These are phyloP conservation scores for Folsomia manolachei DNA, from an alignment of 2,888 invertebrate genomes.

Conservation along the genomic window DNA sequence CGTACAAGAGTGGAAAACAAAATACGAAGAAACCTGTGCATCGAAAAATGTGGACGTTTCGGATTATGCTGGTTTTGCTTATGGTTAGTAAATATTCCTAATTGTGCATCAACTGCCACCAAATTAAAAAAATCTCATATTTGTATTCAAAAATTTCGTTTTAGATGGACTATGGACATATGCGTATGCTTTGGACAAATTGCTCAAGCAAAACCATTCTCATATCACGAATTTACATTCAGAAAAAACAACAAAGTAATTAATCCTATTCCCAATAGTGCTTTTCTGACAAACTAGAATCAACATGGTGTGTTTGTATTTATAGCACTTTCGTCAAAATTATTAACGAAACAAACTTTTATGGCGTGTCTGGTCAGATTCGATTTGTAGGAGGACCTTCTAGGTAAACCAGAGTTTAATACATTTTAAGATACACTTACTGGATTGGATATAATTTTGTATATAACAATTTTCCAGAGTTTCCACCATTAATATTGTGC, in stretches of 20 bases:
- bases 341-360: slow-evolving; percentile 66
- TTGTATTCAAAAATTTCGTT: too few relatives aligned
- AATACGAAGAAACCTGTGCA: slow-evolving; percentile 54
- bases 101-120: too few relatives aligned
- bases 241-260: slow-evolving; percentile 57
- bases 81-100: slow-evolving; percentile 53
- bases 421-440: not conserved
- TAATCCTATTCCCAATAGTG: not conserved
- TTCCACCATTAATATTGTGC: slow-evolving; percentile 62
- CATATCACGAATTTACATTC: slow-evolving; percentile 61
- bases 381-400: slow-evolving; percentile 69
- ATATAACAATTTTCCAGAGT: slow-evolving; percentile 49
- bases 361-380: slow-evolving; percentile 71
- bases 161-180: slow-evolving; percentile 80
- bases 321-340: slow-evolving; percentile 59
- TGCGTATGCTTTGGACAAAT: slow-evolving; percentile 66
- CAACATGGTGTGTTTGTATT: too few relatives aligned
- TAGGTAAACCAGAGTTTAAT: too few relatives aligned
- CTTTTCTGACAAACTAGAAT: not conserved
- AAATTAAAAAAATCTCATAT: too few relatives aligned
- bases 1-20: slow-evolving; percentile 63
- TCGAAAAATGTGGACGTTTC: slow-evolving; percentile 29
- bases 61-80: slow-evolving; percentile 57
- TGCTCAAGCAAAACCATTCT: slow-evolving; percentile 63
- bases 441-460: not conserved